Conservation (phyloP, 2,888 invertebrate genomes). For the Drosophila macrothrix region DNA sequence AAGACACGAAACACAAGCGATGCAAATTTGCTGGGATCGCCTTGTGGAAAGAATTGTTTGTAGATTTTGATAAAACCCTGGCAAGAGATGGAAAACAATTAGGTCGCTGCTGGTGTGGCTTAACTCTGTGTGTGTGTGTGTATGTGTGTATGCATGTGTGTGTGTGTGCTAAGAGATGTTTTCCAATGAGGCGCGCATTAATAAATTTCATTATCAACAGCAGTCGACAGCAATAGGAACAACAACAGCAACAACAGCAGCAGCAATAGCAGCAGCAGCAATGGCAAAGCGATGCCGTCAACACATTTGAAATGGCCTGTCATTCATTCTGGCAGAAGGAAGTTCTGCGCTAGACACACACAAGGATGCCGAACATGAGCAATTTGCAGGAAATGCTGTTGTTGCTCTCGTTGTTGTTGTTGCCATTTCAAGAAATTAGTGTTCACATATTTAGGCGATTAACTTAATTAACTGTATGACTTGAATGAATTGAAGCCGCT, state of each 20-base stretch:
- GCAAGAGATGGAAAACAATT: conserved; percentile 69
- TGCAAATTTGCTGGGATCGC: conserved; percentile 99
- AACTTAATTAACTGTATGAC: conserved; percentile 75
- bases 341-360: background rate
- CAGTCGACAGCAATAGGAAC: conserved; percentile 48
- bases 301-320: conserved; percentile 59
- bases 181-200: conserved; percentile 58
- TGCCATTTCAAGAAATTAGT: conserved; percentile 56
- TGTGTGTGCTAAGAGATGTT: conserved; percentile 28
- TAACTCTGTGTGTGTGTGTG: conserved; percentile 10
- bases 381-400: conserved; percentile 32
- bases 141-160: conserved; percentile 16
- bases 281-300: conserved; percentile 39
- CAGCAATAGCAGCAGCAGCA: conserved; percentile 11
- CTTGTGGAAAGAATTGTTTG: conserved; percentile 99
- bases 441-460: conserved; percentile 69
- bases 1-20: conserved; percentile 99
- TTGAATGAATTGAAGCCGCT: conserved; percentile 67
- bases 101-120: conserved; percentile 46
- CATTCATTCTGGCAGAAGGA: conserved; percentile 45
- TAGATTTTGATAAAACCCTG: conserved; percentile 99
- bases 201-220: conserved; percentile 73
- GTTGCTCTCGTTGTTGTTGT: conserved; percentile 22
- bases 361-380: conserved; percentile 2
- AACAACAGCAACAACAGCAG: conserved; percentile 22